Conservation (phyloP, 2,797 vertebrate genomes). For the Poeciliopsis turneri region DNA sequence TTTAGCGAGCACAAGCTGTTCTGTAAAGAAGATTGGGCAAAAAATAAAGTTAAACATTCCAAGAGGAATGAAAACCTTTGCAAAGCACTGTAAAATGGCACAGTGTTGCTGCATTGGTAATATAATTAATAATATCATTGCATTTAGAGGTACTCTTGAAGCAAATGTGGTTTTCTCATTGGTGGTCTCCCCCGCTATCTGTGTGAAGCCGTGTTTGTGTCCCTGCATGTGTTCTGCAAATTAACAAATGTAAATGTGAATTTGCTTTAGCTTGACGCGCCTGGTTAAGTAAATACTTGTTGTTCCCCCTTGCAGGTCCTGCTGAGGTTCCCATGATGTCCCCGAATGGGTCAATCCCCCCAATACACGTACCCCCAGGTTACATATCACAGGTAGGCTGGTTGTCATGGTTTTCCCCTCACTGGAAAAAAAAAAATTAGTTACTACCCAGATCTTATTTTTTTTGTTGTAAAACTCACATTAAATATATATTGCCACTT, state of each 20-base stretch:
- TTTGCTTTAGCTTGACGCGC: conserved; percentile 22
- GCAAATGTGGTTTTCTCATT: not conserved
- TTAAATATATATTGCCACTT: not conserved
- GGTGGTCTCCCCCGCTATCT: not conserved
- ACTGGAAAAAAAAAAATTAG: not conserved
- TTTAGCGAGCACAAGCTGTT: not conserved
- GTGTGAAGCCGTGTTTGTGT: conserved; percentile 33
- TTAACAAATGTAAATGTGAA: conserved; percentile 43
- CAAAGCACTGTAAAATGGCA: not conserved
- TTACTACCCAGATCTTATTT: not conserved
- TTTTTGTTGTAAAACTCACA: not conserved
- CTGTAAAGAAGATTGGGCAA: not conserved
- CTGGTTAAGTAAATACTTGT: conserved; percentile 41
- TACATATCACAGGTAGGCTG: conserved; percentile 95
- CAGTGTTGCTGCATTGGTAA: not conserved
- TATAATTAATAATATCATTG: not conserved
- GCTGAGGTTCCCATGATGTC: conserved; percentile 99
- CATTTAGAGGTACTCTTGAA: not conserved
- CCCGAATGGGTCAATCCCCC: conserved; percentile 96
- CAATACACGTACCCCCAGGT: conserved; percentile 96
- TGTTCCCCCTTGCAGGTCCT: conserved; percentile 81
- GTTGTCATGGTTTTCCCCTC: conserved; percentile 10
- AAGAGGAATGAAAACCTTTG: not conserved
- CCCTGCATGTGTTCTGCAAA: conserved; percentile 31
- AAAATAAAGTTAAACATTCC: not conserved